These are phyloP conservation scores for Coptodon bakossiorum DNA, from an alignment of 2,113 vertebrate genomes.

Conservation along the genomic window DNA sequence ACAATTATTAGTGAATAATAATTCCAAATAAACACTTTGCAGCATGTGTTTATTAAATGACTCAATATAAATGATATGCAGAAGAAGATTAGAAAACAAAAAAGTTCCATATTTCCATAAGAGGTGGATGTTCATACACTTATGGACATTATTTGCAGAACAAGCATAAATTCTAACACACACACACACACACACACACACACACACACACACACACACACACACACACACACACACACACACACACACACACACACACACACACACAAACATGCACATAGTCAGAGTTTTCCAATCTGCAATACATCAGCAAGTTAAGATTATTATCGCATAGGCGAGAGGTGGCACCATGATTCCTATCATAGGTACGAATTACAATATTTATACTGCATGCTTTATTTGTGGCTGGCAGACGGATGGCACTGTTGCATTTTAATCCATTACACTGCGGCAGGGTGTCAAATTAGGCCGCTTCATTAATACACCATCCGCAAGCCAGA, in stretches of 20 bases:
- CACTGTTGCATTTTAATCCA: conserved; percentile 67
- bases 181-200: background rate
- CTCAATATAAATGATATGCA: background rate
- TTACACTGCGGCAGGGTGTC: conserved; percentile 62
- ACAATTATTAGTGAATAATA: background rate
- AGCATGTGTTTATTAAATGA: background rate
- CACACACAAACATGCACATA: background rate
- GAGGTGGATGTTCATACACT: background rate
- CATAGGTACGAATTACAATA: conserved; percentile 73
- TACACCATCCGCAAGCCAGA: conserved; percentile 62
- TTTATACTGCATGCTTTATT: conserved; percentile 69
- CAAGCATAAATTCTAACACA: background rate
- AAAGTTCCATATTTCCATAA: background rate
- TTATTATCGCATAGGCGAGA: conserved; percentile 50
- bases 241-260: background rate
- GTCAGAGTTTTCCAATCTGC: conserved; percentile 44
- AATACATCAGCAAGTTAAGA: conserved; percentile 49
- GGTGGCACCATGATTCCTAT: conserved; percentile 50
- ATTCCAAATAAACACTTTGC: background rate
- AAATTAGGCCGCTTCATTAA: conserved; percentile 76
- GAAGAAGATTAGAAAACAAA: background rate
- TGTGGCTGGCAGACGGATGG: conserved; percentile 68
- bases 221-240: background rate
- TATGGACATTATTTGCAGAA: background rate
- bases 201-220: background rate